Conservation (phyloP, 2,888 invertebrate species). For the Rotaria sp. region DNA sequence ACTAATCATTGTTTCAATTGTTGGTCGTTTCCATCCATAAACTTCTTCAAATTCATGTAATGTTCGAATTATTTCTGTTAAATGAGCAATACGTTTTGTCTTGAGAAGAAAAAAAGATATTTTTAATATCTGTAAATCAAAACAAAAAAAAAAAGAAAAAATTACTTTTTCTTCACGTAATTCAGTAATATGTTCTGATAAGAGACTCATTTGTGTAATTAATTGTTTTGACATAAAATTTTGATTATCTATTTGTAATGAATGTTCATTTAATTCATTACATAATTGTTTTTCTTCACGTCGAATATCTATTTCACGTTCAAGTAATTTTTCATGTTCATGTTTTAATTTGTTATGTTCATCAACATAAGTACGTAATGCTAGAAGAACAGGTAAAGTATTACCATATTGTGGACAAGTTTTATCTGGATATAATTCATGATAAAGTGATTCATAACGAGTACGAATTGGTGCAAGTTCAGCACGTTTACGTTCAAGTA, state of each 20-base stretch:
- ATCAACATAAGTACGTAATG: background rate
- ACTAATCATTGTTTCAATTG: background rate
- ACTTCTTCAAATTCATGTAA: conserved; percentile 3
- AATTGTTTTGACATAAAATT: background rate
- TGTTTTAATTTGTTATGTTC: conserved; percentile 2
- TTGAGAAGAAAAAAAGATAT: background rate
- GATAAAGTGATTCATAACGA: background rate
- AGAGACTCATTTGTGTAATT: background rate
- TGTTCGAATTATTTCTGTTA: background rate
- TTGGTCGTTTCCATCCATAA: background rate
- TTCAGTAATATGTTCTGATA: background rate
- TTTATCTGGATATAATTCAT: conserved; percentile 16
- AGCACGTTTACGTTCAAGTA: background rate
- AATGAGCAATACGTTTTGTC: background rate
- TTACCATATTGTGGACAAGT: background rate
- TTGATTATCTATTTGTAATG: background rate
- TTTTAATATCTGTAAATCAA: background rate
- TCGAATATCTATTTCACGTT: background rate
- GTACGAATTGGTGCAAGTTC: background rate
- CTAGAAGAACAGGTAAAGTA: background rate
- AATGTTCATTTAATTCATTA: background rate
- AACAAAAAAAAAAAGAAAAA: background rate
- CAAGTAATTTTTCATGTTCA: background rate
- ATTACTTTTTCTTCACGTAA: background rate
- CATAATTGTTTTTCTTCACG: conserved; percentile 9